These are phyloP conservation scores for Amphipoea lucens DNA, from an alignment of 2,888 invertebrate species.

Conservation along the genomic window DNA sequence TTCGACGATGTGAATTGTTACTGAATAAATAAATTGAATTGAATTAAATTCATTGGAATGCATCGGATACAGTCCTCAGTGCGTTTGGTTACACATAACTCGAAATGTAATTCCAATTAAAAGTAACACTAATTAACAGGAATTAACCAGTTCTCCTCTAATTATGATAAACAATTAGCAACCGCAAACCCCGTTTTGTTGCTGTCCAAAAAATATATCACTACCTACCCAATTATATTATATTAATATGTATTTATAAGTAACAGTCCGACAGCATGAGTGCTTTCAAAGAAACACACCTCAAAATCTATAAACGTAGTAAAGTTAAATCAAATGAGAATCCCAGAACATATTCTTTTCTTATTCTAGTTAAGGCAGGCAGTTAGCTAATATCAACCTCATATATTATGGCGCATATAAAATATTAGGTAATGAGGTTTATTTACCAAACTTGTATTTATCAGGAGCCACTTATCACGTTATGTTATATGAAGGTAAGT, in stretches of 20 bases:
- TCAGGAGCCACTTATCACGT: slow-evolving; percentile 37
- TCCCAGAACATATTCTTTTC: not conserved
- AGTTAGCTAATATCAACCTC: not conserved
- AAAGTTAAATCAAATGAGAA: not conserved
- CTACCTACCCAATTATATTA: not conserved
- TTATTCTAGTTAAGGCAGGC: not conserved
- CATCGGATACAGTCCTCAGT: too few species aligned
- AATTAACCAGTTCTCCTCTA: too few species aligned
- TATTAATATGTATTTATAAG: not conserved
- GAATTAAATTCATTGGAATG: too few species aligned
- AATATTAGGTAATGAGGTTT: not conserved
- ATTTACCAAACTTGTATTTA: not conserved
- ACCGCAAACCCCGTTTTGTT: not conserved
- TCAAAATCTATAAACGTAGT: not conserved
- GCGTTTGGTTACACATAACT: too few species aligned
- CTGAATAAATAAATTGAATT: too few species aligned
- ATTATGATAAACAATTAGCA: too few species aligned
- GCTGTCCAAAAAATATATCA: not conserved
- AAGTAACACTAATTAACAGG: too few species aligned
- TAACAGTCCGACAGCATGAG: not conserved
- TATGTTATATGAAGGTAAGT: not conserved
- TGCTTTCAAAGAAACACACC: not conserved
- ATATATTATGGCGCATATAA: not conserved
- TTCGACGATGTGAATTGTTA: too few species aligned
- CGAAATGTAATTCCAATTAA: too few species aligned